Conservation (phyloP, 2,113 vertebrate species). For the Calyptomena viridis region DNA sequence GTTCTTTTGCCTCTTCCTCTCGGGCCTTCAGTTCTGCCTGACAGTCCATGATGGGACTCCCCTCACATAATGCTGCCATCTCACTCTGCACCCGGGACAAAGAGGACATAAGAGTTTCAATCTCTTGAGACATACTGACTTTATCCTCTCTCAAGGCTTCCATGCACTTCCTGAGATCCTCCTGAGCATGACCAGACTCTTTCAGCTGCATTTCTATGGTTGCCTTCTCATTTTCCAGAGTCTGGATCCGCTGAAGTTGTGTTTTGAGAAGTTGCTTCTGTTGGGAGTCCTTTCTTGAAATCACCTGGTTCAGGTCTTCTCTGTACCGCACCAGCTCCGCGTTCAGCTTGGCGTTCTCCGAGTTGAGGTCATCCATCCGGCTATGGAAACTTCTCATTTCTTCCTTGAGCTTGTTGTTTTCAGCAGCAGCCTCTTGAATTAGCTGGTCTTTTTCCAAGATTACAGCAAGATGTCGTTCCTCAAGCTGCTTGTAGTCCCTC, state of each 20-base stretch:
- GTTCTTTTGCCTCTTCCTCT: constrained; percentile 72
- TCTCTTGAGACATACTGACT: constrained; percentile 51
- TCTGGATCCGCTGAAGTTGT: constrained; percentile 78
- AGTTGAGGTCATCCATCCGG: constrained; percentile 88
- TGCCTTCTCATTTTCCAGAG: constrained; percentile 77
- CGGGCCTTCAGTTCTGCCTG: constrained; percentile 72
- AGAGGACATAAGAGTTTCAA: constrained; percentile 45
- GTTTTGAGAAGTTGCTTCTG: constrained; percentile 87
- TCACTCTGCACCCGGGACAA: constrained; percentile 48
- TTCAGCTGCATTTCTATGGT: constrained; percentile 62
- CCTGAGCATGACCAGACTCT: constrained; percentile 18
- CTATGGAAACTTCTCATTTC: constrained; percentile 84
- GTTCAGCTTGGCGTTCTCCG: constrained; percentile 89
- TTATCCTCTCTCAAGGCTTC: constrained; percentile 64
- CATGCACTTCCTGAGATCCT: constrained; percentile 21
- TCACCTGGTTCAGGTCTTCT: constrained; percentile 89
- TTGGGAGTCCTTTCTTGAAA: constrained; percentile 92
- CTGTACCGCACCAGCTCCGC: constrained; percentile 88
- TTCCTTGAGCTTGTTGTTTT: constrained; percentile 90
- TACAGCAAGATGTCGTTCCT: constrained; percentile 85
- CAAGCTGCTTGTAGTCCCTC: constrained; percentile 87
- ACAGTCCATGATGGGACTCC: not conserved
- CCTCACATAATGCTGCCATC: constrained; percentile 27
- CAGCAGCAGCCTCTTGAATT: constrained; percentile 91
- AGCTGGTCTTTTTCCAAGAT: constrained; percentile 91